Conservation (phyloP, 2,113 vertebrate species). For the Amazona guildingii region DNA sequence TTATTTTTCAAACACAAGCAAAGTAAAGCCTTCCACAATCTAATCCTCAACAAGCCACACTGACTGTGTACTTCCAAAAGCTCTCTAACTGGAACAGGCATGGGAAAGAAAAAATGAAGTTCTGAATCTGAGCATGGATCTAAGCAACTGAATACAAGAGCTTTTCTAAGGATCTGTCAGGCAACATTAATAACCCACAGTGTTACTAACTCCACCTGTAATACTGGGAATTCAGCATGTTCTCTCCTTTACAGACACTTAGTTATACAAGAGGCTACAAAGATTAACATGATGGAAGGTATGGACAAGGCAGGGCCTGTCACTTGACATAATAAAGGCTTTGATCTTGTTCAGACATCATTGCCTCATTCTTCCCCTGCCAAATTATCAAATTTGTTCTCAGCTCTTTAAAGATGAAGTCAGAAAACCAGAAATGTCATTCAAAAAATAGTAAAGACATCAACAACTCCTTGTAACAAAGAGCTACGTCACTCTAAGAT, state of each 20-base stretch:
- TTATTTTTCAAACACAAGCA: background rate
- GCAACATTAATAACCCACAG: background rate
- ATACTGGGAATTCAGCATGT: slow-evolving; percentile 20
- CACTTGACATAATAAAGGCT: slow-evolving; percentile 40
- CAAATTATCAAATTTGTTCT: slow-evolving; percentile 52
- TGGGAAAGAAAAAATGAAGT: background rate
- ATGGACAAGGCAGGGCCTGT: slow-evolving; percentile 61
- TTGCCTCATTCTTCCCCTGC: slow-evolving; percentile 21
- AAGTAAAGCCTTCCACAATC: background rate
- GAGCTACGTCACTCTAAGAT: background rate
- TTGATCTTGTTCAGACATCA: slow-evolving; percentile 53
- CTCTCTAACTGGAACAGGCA: background rate
- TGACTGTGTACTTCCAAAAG: background rate
- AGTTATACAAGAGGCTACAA: slow-evolving; percentile 41
- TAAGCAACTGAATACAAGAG: background rate
- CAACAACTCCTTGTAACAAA: background rate
- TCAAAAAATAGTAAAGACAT: background rate
- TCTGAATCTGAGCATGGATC: background rate
- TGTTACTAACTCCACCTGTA: slow-evolving; percentile 35
- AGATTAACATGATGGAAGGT: slow-evolving; percentile 39
- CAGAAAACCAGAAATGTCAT: slow-evolving; percentile 1
- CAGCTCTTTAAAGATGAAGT: slow-evolving; percentile 30
- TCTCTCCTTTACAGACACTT: background rate
- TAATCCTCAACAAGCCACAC: background rate
- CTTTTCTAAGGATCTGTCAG: background rate